Conservation (phyloP, 1,140 invertebrate genomes). For the Goniozus legneri region DNA sequence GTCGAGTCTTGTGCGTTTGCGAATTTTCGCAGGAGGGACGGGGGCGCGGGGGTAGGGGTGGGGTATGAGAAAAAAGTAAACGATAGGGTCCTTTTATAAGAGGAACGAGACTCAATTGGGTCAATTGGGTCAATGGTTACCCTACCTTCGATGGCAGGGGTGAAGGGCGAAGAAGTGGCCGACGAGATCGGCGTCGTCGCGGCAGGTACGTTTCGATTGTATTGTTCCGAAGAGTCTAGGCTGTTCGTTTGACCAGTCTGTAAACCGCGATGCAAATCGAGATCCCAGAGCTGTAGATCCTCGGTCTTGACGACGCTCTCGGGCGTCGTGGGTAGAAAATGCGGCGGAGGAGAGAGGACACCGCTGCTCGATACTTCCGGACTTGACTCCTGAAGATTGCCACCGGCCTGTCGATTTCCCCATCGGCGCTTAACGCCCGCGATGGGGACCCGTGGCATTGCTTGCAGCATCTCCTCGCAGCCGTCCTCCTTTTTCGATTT, state of each 20-base stretch:
- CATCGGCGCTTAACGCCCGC: conserved; percentile 43
- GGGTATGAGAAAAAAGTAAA: not conserved
- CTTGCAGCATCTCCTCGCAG: conserved; percentile 39
- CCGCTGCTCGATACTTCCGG: conserved; percentile 46
- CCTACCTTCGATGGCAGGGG: conserved; percentile 42
- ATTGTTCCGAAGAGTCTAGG: conserved; percentile 4
- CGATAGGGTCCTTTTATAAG: not conserved
- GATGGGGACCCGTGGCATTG: conserved; percentile 43
- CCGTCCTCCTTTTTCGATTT: not conserved
- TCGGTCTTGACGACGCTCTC: conserved; percentile 61
- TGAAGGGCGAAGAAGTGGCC: conserved; percentile 31
- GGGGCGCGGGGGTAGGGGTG: too few relatives aligned
- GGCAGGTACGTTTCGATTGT: not conserved
- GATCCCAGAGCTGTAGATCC: conserved; percentile 79
- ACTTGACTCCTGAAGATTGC: conserved; percentile 57
- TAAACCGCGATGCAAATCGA: conserved; percentile 55
- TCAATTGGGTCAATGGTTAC: conserved; percentile 24
- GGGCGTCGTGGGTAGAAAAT: conserved; percentile 62
- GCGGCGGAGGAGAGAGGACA: conserved; percentile 39
- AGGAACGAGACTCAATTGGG: not conserved
- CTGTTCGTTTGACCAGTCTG: conserved; percentile 20
- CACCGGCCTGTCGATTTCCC: conserved; percentile 23
- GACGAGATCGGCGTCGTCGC: conserved; percentile 7
- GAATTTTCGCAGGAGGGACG: too few relatives aligned
- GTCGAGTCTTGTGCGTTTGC: too few relatives aligned